Evolutionary conservation across 2,113 vertebrate species (phyloP).

Genomic region (Macquaria australasica): DNA sequence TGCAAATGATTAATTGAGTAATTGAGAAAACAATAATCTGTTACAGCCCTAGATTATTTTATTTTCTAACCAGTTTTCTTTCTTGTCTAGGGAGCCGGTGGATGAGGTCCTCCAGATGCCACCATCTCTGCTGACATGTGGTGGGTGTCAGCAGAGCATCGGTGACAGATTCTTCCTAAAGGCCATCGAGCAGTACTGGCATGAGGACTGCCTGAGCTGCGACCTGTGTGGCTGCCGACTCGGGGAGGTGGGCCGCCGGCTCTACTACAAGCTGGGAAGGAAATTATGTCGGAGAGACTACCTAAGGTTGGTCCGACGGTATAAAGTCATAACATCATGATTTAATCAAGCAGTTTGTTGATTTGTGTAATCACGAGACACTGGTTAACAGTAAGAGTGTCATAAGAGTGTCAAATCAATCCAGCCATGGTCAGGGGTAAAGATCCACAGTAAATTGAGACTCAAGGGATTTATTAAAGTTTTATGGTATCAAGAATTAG

Average conservation of each 20-base stretch:
- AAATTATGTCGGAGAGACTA: slow-evolving; percentile 98
- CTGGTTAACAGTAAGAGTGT: not conserved
- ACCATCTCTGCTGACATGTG: slow-evolving; percentile 95
- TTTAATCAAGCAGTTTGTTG: not conserved
- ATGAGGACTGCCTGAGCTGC: slow-evolving; percentile 98
- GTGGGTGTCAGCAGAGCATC: slow-evolving; percentile 98
- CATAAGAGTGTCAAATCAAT: not conserved
- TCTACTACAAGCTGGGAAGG: slow-evolving; percentile 98
- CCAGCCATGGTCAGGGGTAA: not conserved
- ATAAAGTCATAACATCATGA: not conserved
- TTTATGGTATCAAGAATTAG: not conserved
- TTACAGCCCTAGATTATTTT: not conserved
- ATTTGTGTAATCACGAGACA: not conserved
- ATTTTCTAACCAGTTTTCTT: not conserved
- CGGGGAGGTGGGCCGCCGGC: slow-evolving; percentile 94
- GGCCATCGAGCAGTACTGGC: slow-evolving; percentile 99
- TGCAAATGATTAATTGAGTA: not conserved
- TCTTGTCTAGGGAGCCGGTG: slow-evolving; percentile 90
- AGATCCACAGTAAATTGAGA: not conserved
- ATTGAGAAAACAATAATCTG: not conserved
- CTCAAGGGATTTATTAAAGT: not conserved
- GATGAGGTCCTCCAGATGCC: slow-evolving; percentile 98
- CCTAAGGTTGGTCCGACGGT: slow-evolving; percentile 88
- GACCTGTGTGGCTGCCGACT: slow-evolving; percentile 97
- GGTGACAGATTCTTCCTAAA: slow-evolving; percentile 99